Base-by-base conservation (phyloP, 2,113 vertebrate species). In the Epinephelus fuscoguttatus region DNA sequence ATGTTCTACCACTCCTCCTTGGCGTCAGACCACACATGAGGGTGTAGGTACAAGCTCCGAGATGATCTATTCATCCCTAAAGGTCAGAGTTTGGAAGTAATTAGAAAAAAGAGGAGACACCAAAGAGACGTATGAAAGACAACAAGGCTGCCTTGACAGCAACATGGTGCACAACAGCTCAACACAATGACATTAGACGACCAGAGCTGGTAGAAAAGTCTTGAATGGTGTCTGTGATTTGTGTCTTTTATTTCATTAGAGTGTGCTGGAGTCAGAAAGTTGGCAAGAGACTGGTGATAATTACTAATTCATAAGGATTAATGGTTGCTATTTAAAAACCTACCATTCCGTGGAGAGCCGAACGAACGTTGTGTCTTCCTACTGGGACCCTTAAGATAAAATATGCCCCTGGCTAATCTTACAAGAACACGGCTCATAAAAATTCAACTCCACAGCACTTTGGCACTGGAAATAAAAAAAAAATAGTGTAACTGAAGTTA, bases 221-320 rank as follows among this genome's bases (percentile, higher is more conserved):
- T 11, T 80, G 33, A 85, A 87, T 42, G 50, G 27, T 57, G 50
- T 25, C 73, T 84, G 53, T 70, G 50, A 84, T 82, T 89, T 75
- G 67, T 67, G 75, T 60, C 78, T 74, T 82, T 76, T 75, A 37
- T 75, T 63, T 84, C 50, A 63, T 84, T 57, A 71, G 60, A 68
- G 76, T 30, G 33, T 47, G 57, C 61, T 37, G 37, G 70, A 87
- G 71, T 61, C 81, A 78, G 75, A 90, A 90, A 70, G 84, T 86
- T 89, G 89, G 87, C 82, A 76, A 75, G 84, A 89, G 77, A 84
- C 89, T 81, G 80, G 73, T 66, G 81, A 85, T 76, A 72, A 91
- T 93, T 82, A 92, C 80, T 84, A 84, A 94, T 92, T 92, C 85
- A 90, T 84, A 68, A 91, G 86, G 90, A 93, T 92, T 91, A 91